Evolutionary conservation across 23 tunicate genomes (phyloP), one percentile per base, ranked within the genome.

Genomic region (Styela clava): DNA sequence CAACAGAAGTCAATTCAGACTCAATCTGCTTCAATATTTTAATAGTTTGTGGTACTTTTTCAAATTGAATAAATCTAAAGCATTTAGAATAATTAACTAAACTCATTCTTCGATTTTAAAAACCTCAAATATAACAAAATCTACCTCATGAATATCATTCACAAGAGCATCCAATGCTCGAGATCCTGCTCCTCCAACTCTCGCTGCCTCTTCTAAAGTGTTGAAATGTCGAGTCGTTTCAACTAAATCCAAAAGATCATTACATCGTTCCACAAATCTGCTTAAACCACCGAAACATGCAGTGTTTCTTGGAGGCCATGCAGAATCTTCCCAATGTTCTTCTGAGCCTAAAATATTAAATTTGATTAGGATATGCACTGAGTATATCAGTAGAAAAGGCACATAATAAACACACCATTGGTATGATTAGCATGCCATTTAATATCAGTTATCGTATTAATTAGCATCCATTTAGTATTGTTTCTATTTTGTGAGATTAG

Each of bases 171-270:
- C 91, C 62, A 91, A 82, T 16, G 91, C 91, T 16, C 91, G 82
- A 21, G 91, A 73, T 62, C 97, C 97, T 28, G 97, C 97, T 63
- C 97, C 97, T 29, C 97, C 97, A 12, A 91, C 84, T 61, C 78
- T 82, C 2, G 97, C 87, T 29, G 97, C 97, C 62, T 91, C 97
- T 78, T 86, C 84, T 23, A 86, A 83, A 20, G 91, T 92, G 37
- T 72, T 78, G 68, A 93, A 93, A 78, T 93, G 98, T 21, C 89
- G 82, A 20, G 98, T 87, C 27, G 93, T 93, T 78, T 87, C 93
- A 51, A 93, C 93, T 67, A 93, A 78, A 52, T 93, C 98, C 34
- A 93, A 85, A 22, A 88, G 77, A 69, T 93, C 98, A 77, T 93
- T 93, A 78, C 98, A 93, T 69, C 93, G 61, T 68, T 93, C 93